These are phyloP conservation scores for Dexiosoma caninum DNA, from an alignment of 2,888 invertebrate genomes.

Conservation along the genomic window DNA sequence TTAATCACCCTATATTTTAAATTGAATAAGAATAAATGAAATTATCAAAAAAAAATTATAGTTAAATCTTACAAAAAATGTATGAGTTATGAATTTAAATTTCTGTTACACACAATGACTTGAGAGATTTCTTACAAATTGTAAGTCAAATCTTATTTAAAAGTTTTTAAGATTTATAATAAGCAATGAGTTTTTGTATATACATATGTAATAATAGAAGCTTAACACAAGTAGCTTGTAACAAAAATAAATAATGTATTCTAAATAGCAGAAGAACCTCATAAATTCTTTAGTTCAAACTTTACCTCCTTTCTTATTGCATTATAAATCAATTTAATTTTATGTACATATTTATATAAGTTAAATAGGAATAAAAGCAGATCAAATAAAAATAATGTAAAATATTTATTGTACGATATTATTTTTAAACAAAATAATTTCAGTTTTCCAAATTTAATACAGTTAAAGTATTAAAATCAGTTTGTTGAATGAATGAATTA, in stretches of 20 bases:
- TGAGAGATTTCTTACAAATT: constrained; percentile 20
- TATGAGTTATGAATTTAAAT: background rate
- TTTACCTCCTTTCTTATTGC: background rate
- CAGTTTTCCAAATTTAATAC: background rate
- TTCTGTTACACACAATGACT: background rate
- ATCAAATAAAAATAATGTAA: constrained; percentile 21
- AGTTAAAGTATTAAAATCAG: constrained; percentile 5
- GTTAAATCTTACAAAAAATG: background rate
- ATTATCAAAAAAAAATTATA: background rate
- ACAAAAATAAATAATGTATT: constrained; percentile 21
- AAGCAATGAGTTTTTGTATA: constrained; percentile 60
- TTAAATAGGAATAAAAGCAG: background rate
- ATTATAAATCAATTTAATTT: constrained; percentile 22
- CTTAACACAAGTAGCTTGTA: background rate
- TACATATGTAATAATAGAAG: constrained; percentile 41
- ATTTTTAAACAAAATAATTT: background rate
- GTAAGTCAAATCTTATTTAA: background rate
- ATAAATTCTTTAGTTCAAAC: constrained; percentile 32
- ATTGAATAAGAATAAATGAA: constrained; percentile 13
- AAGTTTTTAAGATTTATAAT: constrained; percentile 48
- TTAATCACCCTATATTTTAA: constrained; percentile 10
- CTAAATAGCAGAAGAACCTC: constrained; percentile 25
- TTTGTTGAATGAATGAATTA: background rate
- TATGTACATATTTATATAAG: constrained; percentile 9
- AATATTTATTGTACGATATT: constrained; percentile 20